Percentiles rank a stretch among this genome's conserved stretches.
Conservation (phyloP, 2,888 invertebrate genomes). For the Ariolimax columbianus region DNA sequence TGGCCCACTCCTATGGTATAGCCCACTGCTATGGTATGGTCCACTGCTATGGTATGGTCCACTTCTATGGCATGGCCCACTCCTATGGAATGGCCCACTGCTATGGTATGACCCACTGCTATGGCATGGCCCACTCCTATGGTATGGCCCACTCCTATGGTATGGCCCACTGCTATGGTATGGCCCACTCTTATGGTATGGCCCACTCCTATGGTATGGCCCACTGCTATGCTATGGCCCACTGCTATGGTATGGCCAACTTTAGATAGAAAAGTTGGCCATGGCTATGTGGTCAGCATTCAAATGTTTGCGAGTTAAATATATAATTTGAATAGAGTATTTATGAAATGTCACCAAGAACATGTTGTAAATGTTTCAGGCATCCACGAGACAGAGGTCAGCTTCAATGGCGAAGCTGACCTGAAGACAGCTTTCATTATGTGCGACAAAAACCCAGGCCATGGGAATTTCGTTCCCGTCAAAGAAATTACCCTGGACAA, state of each 20-base stretch:
- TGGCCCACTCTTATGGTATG: background rate
- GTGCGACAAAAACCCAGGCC: constrained; percentile 28
- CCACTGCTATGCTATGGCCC: background rate
- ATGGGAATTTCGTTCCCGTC: background rate
- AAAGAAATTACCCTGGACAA: background rate
- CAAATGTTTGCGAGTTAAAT: background rate
- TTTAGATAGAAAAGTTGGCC: too few species aligned
- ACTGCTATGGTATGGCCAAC: too few species aligned
- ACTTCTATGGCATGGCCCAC: too few species aligned
- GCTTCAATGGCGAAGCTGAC: constrained; percentile 28
- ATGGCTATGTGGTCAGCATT: background rate
- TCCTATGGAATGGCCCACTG: too few species aligned
- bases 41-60: too few species aligned
- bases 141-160: too few species aligned
- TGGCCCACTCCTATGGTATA: too few species aligned
- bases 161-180: too few species aligned
- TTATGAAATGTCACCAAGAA: background rate
- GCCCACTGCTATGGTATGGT: too few species aligned
- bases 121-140: too few species aligned
- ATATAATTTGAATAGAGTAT: background rate
- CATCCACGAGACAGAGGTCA: background rate
- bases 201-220: background rate
- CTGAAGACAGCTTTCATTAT: background rate
- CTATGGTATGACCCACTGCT: too few species aligned
- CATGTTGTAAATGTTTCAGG: background rate